These are phyloP conservation scores for Napeogenes inachia DNA, from an alignment of 2,888 invertebrate species.

Conservation along the genomic window DNA sequence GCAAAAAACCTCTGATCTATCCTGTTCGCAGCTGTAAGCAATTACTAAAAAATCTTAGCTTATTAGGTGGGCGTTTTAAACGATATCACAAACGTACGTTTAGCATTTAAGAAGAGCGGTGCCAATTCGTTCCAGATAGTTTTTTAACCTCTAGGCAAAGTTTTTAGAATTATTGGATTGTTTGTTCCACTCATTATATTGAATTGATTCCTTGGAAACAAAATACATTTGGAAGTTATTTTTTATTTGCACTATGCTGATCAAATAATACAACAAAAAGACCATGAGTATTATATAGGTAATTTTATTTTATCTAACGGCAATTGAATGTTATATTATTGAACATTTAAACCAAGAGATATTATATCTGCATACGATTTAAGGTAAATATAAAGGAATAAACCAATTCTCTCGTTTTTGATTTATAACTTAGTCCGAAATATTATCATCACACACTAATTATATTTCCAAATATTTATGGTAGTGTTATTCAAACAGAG, in stretches of 20 bases:
- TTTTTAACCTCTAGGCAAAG: slow-evolving; percentile 36
- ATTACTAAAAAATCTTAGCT: slow-evolving; percentile 52
- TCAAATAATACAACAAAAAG: too few relatives aligned
- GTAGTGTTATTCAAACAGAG: background rate
- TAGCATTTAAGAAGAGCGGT: slow-evolving; percentile 46
- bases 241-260: background rate
- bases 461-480: slow-evolving; percentile 11
- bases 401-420: too few relatives aligned
- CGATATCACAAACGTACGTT: slow-evolving; percentile 18
- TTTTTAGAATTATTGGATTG: slow-evolving; percentile 31
- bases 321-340: too few relatives aligned
- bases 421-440: too few relatives aligned
- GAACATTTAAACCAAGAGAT: too few relatives aligned
- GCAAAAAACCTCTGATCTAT: slow-evolving; percentile 47
- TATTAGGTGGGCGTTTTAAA: slow-evolving; percentile 53
- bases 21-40: slow-evolving; percentile 48
- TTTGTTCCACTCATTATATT: slow-evolving; percentile 40
- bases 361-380: too few relatives aligned
- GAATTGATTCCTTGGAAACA: slow-evolving; percentile 33
- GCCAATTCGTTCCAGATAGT: slow-evolving; percentile 43
- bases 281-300: background rate
- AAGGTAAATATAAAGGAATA: too few relatives aligned
- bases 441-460: background rate
- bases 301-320: too few relatives aligned
- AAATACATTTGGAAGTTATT: background rate